Evolutionary conservation across 2,797 vertebrate species (phyloP).

Genomic region (Acestrorhynchus altus): DNA sequence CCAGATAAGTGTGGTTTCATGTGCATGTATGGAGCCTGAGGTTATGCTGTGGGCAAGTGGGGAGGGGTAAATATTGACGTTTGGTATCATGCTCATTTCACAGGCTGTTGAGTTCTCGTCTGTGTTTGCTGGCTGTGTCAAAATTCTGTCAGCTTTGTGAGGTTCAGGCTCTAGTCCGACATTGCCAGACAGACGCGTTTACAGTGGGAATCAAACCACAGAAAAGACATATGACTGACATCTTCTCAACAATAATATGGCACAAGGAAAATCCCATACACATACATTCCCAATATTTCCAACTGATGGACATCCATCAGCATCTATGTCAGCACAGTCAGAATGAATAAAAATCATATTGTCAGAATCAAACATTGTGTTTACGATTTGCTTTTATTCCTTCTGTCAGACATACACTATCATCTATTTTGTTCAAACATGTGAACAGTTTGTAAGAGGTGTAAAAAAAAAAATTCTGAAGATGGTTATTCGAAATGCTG

Average conservation of each 20-base stretch:
- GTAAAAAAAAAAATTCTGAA: too few species aligned
- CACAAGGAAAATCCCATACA: conserved; percentile 4
- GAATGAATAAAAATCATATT: neutral
- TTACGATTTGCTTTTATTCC: neutral
- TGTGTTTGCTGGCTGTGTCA: conserved; percentile 70
- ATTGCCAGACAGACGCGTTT: conserved; percentile 18
- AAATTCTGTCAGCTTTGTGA: conserved; percentile 76
- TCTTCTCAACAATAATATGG: conserved; percentile 30
- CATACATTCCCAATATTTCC: neutral
- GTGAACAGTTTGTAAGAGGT: neutral
- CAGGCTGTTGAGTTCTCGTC: conserved; percentile 80
- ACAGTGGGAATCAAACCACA: conserved; percentile 33
- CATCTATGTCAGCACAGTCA: neutral
- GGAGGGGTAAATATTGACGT: conserved; percentile 59
- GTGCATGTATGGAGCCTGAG: conserved; percentile 2
- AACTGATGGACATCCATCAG: neutral
- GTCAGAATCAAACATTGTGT: neutral
- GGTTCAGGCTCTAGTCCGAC: conserved; percentile 61
- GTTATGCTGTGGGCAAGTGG: conserved; percentile 7
- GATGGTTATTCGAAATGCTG: neutral
- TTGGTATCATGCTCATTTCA: conserved; percentile 82
- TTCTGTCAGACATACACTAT: neutral
- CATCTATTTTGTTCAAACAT: neutral
- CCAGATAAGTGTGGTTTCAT: conserved; percentile 18
- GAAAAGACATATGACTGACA: conserved; percentile 29